Evolutionary conservation across 2,888 invertebrate genomes (phyloP).

Genomic region (Artemia sp.): DNA sequence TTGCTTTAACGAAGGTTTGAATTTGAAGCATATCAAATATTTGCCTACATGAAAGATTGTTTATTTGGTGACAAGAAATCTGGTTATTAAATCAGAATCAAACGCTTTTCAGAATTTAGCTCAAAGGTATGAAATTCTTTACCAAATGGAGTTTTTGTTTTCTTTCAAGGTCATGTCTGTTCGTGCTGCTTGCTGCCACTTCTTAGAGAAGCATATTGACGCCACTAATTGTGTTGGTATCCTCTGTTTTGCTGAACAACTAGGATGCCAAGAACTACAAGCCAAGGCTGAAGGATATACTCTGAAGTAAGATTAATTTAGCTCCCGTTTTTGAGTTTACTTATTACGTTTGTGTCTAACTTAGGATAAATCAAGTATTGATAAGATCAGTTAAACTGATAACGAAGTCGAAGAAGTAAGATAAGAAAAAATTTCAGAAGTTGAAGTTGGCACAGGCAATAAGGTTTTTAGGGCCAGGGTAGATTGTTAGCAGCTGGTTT

Average conservation of each 20-base stretch:
- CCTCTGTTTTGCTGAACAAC: conserved; percentile 37
- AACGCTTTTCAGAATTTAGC: too few species aligned
- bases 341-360: conserved; percentile 4
- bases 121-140: too few species aligned
- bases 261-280: conserved; percentile 35
- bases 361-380: background rate
- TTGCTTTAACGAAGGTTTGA: too few species aligned
- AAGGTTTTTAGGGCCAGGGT: too few species aligned
- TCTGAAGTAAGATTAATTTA: conserved; percentile 28
- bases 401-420: background rate
- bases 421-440: too few species aligned
- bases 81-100: too few species aligned
- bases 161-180: conserved; percentile 28
- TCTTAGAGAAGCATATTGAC: conserved; percentile 35
- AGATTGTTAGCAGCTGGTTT: too few species aligned
- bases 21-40: too few species aligned
- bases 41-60: too few species aligned
- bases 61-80: too few species aligned
- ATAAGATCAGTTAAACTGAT: conserved; percentile 6
- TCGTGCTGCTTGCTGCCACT: conserved; percentile 34
- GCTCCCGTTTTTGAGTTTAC: conserved; percentile 21
- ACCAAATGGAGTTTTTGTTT: background rate
- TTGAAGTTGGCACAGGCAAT: too few species aligned
- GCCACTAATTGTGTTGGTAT: conserved; percentile 37
- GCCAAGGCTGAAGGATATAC: conserved; percentile 34